phyloP scores from a whole-genome alignment of 2,888 invertebrate species.

The Apamea monoglypha region DNA sequence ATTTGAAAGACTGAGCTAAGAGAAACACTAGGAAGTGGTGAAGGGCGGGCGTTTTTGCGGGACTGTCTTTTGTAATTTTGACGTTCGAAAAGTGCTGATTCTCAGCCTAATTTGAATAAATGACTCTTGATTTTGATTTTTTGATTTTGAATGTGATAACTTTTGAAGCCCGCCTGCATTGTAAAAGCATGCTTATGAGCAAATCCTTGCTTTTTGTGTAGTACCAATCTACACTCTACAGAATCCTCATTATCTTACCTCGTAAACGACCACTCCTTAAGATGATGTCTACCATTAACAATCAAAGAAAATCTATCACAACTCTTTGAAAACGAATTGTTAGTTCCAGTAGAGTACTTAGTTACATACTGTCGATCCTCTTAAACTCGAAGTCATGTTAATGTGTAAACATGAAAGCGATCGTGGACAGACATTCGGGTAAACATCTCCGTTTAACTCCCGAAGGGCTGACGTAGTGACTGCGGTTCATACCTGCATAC shows the following conservation, averaged over 20 bases:
- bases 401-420: constrained; percentile 27
- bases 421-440: constrained; percentile 8
- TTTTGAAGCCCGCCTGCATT: background rate
- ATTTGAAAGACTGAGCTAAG: too few relatives aligned
- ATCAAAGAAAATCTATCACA: background rate
- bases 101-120: too few relatives aligned
- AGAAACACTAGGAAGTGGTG: too few relatives aligned
- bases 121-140: too few relatives aligned
- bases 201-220: too few relatives aligned
- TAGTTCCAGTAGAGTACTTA: background rate
- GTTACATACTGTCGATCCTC: too few relatives aligned
- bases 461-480: constrained; percentile 4
- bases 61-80: too few relatives aligned
- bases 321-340: background rate
- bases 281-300: background rate
- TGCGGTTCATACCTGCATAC: background rate
- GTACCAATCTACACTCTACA: background rate
- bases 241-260: background rate
- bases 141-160: background rate
- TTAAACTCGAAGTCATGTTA: background rate
- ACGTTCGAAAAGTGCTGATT: too few relatives aligned
- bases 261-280: background rate
- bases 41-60: too few relatives aligned
- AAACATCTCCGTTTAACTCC: constrained; percentile 25
- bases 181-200: background rate